These are phyloP conservation scores for Notamacropus eugenii DNA, from an alignment of 2,797 vertebrate species.

Conservation along the genomic window DNA sequence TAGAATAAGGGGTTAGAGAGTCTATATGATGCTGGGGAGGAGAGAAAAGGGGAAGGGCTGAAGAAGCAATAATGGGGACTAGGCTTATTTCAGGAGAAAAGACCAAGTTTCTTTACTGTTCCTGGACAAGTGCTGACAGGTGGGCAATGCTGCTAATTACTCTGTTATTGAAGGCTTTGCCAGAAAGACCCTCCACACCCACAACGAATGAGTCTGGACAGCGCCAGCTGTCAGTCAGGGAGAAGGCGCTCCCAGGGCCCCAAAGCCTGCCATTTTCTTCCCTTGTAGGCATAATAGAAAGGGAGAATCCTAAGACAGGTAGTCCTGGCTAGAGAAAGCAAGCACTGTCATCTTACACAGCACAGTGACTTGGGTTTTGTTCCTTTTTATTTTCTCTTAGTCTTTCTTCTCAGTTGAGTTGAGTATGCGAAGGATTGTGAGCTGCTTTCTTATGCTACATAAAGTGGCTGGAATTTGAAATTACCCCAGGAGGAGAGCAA, in stretches of 20 bases:
- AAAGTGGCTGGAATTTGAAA: not conserved
- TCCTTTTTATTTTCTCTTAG: not conserved
- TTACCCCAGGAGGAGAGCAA: not conserved
- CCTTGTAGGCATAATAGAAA: slow-evolving; percentile 18
- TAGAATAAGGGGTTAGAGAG: slow-evolving; percentile 66
- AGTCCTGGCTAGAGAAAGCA: not conserved
- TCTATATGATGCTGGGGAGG: not conserved
- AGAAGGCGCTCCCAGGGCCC: slow-evolving; percentile 48
- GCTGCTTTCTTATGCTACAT: not conserved
- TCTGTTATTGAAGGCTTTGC: slow-evolving; percentile 51
- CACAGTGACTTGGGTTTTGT: not conserved
- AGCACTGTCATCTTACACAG: not conserved
- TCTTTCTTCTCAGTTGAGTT: not conserved
- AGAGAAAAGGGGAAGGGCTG: not conserved
- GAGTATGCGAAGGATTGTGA: not conserved
- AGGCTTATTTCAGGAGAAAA: slow-evolving; percentile 42
- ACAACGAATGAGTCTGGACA: slow-evolving; percentile 72
- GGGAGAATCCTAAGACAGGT: slow-evolving; percentile 1
- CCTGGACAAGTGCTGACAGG: slow-evolving; percentile 71
- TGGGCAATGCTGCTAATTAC: slow-evolving; percentile 59
- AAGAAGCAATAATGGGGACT: slow-evolving; percentile 22
- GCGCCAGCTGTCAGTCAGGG: slow-evolving; percentile 78
- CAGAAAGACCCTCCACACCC: slow-evolving; percentile 71
- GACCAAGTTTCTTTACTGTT: slow-evolving; percentile 59
- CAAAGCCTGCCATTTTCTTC: slow-evolving; percentile 35